A percentile compares a stretch with the other conserved stretches of the same genome.
These are phyloP conservation scores for Pelochelys cantorii DNA, from an alignment of 2,797 vertebrate species.

Conservation along the genomic window DNA sequence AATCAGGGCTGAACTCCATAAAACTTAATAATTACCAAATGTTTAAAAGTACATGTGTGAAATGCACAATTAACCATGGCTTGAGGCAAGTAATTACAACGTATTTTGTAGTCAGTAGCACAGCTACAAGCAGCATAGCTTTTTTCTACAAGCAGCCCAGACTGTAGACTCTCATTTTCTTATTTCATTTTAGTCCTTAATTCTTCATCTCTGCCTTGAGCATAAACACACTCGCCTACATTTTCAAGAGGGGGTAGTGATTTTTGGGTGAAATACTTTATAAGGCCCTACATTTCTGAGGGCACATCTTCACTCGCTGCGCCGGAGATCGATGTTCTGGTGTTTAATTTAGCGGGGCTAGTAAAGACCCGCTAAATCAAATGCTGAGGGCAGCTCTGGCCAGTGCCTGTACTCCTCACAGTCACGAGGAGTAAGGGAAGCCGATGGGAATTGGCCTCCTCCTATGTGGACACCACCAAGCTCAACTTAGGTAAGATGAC, in stretches of 20 bases:
- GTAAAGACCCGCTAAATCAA: no score
- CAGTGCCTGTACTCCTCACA: no score
- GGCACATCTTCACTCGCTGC: no score
- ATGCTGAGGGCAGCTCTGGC: no score
- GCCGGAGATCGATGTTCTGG: no score
- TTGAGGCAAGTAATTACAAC: background rate
- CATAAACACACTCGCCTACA: accelerated
- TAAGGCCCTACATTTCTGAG: background rate
- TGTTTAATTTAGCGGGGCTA: no score
- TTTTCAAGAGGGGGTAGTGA: accelerated
- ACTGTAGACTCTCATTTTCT: accelerated
- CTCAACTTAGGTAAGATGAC: no score
- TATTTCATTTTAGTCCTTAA: background rate
- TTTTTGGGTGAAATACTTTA: background rate
- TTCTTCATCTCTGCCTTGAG: background rate
- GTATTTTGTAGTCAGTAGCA: background rate
- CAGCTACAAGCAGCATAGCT: accelerated
- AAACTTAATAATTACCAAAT: background rate
- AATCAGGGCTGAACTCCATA: conserved; percentile 30
- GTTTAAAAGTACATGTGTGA: background rate
- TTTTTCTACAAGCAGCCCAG: background rate
- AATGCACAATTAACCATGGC: background rate
- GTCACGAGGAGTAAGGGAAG: no score
- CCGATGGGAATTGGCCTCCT: no score
- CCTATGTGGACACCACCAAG: no score